Conservation (phyloP, 2,113 vertebrate genomes). For the Leucosticte australis region DNA sequence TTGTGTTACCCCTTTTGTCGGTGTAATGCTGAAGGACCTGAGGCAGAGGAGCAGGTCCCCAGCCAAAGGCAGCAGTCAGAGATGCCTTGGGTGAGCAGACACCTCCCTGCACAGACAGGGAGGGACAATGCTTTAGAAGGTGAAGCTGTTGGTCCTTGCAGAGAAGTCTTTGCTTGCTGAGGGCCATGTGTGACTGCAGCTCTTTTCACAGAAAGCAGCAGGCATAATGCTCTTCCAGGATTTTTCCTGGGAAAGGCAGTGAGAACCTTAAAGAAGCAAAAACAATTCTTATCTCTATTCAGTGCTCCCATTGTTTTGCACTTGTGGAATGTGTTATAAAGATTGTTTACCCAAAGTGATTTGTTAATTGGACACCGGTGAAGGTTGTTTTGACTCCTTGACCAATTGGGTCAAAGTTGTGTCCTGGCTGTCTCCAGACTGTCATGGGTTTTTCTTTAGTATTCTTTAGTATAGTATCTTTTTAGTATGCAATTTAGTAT, state of each 20-base stretch:
- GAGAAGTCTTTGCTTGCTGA: fast-evolving
- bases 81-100: not conserved
- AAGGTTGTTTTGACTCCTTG: not conserved
- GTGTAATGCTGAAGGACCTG: not conserved
- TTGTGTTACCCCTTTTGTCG: fast-evolving
- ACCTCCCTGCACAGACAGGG: not conserved
- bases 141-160: not conserved
- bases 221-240: too few species aligned
- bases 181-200: too few species aligned
- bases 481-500: not conserved
- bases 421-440: not conserved
- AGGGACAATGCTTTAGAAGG: not conserved
- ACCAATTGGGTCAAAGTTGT: not conserved
- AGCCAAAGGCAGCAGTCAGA: fast-evolving
- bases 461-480: too few species aligned
- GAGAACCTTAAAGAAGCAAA: not conserved
- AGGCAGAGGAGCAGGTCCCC: not conserved
- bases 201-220: too few species aligned
- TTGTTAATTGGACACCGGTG: not conserved
- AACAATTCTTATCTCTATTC: not conserved
- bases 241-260: not conserved
- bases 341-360: not conserved
- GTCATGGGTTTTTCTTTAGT: not conserved
- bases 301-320: not conserved
- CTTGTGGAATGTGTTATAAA: not conserved